Evolutionary conservation across 2,888 invertebrate species (phyloP).

Genomic region (Neuroscelio doddi): DNA sequence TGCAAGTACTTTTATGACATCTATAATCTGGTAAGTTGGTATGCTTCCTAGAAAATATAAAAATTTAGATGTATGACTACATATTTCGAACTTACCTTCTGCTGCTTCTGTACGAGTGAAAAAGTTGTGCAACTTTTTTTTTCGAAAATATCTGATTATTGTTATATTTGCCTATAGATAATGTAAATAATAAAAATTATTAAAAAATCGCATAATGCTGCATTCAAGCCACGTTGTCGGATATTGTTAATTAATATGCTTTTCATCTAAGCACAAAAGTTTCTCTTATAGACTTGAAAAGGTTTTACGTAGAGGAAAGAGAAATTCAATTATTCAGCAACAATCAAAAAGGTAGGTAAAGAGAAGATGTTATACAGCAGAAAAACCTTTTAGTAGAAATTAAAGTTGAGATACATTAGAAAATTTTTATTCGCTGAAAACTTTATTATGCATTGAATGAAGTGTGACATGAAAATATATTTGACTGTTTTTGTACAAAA

Average conservation of each 20-base stretch:
- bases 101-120: neutral
- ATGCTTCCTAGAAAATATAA: neutral
- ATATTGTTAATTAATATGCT: neutral
- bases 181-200: neutral
- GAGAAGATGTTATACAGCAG: constrained; percentile 6
- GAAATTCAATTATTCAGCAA: constrained; percentile 18
- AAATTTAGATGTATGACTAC: neutral
- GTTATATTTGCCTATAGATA: neutral
- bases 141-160: neutral
- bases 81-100: neutral
- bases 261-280: constrained; percentile 4
- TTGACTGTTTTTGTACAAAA: no score
- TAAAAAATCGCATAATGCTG: neutral
- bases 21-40: constrained; percentile 3
- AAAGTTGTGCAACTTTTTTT: neutral
- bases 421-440: constrained; percentile 14
- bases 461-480: no score
- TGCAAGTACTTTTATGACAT: constrained; percentile 15
- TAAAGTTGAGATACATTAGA: constrained; percentile 11
- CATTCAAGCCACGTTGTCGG: neutral
- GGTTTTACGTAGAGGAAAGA: constrained; percentile 9
- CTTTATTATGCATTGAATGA: no score
- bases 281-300: neutral
- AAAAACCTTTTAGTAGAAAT: constrained; percentile 16
- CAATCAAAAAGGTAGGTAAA: constrained; percentile 7